A percentile compares a stretch with the other conserved stretches of the same genome.
phyloP scores from a whole-genome alignment of 1,140 invertebrate species.

The Periplaneta americana region DNA sequence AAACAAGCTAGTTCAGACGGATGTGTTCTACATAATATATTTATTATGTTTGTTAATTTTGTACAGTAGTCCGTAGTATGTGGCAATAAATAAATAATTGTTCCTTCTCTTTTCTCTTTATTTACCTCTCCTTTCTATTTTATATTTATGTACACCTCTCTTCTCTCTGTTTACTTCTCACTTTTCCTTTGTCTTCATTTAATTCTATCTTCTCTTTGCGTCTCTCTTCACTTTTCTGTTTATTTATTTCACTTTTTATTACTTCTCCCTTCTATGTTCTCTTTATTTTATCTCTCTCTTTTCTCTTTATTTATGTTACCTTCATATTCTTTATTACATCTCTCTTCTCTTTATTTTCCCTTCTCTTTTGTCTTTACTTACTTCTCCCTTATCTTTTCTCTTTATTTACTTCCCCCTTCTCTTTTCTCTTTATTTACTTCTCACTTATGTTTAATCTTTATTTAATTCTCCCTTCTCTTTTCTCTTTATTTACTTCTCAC shows the following conservation, averaged over 20 bases:
- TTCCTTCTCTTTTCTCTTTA: not conserved
- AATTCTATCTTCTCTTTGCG: not conserved
- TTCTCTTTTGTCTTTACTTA: not conserved
- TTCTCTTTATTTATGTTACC: not conserved
- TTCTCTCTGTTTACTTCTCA: not conserved
- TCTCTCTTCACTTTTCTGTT: not conserved
- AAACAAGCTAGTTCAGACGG: no score
- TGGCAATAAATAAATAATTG: no score
- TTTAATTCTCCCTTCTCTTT: no score
- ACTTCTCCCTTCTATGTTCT: not conserved
- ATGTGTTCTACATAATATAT: no score
- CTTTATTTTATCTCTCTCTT: not conserved
- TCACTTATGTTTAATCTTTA: no score
- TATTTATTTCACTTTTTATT: not conserved
- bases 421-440: not conserved
- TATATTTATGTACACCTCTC: not conserved
- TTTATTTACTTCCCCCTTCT: not conserved
- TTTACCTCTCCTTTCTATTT: not conserved
- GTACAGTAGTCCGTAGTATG: no score
- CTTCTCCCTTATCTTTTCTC: not conserved
- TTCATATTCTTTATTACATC: not conserved
- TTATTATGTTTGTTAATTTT: no score
- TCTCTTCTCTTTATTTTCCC: not conserved
- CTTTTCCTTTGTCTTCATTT: not conserved
- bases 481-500: no score